These are phyloP conservation scores for Acanthococcus lagerstroemiae DNA, from an alignment of 2,888 invertebrate species.

Conservation along the genomic window DNA sequence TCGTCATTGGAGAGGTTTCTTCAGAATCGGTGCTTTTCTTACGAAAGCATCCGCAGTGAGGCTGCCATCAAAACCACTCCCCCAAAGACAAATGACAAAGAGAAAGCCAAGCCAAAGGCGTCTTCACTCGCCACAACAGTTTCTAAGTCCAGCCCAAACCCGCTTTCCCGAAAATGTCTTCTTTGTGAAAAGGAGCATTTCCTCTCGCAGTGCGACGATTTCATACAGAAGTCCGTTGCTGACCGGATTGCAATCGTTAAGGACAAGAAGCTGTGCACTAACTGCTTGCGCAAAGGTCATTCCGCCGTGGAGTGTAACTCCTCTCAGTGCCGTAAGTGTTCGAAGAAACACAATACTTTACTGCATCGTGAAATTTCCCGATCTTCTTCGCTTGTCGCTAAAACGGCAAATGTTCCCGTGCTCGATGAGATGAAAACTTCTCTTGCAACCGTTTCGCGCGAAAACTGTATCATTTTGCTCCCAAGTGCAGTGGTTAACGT, in stretches of 20 bases:
- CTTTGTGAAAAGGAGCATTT: neutral
- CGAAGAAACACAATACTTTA: neutral
- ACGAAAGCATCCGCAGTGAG: neutral
- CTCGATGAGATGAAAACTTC: neutral
- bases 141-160: neutral
- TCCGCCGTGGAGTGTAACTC: neutral
- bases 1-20: neutral
- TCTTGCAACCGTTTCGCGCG: neutral
- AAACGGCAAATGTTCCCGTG: neutral
- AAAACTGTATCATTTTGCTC: neutral
- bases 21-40: neutral
- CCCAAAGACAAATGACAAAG: neutral
- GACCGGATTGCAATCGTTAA: neutral
- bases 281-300: neutral
- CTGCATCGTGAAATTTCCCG: neutral
- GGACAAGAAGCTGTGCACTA: neutral
- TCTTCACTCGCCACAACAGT: neutral
- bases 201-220: neutral
- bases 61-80: neutral
- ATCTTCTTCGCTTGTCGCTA: neutral
- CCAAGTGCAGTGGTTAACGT: slow-evolving; percentile 5
- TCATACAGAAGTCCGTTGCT: neutral
- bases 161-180: neutral
- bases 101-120: neutral
- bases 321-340: neutral